A percentile compares a stretch with the other conserved stretches of the same genome.
Conservation (phyloP, 2,888 invertebrate species). For the Pycnomerus fuliginosus region DNA sequence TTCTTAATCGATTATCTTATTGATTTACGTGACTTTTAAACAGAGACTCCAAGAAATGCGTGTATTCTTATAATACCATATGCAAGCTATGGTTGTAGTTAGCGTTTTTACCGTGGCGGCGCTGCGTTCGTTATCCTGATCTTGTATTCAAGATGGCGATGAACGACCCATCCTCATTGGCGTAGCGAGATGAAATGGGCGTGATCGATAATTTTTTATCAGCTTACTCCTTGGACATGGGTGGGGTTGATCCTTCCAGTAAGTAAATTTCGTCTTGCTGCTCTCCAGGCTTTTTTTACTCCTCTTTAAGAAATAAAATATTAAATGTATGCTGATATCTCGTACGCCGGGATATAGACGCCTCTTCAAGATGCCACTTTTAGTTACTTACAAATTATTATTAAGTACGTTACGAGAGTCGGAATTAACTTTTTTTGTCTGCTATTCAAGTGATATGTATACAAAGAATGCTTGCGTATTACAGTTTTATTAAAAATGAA, state of each 20-base stretch:
- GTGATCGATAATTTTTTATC: slow-evolving; percentile 29
- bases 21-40: slow-evolving; percentile 46
- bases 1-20: slow-evolving; percentile 39
- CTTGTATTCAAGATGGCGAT: slow-evolving; percentile 46
- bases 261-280: slow-evolving; percentile 39
- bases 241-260: slow-evolving; percentile 30
- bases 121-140: slow-evolving; percentile 39
- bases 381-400: too few species aligned
- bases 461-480: too few species aligned
- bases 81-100: slow-evolving; percentile 42
- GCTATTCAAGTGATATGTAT: too few species aligned
- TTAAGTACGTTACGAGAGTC: slow-evolving; percentile 14
- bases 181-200: slow-evolving; percentile 33
- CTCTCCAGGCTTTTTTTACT: slow-evolving; percentile 35
- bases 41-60: slow-evolving; percentile 41
- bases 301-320: slow-evolving; percentile 44
- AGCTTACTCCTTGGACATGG: slow-evolving; percentile 25
- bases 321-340: slow-evolving; percentile 49
- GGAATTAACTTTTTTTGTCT: too few species aligned
- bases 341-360: slow-evolving; percentile 31
- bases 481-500: too few species aligned
- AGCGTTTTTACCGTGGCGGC: slow-evolving; percentile 39
- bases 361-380: slow-evolving; percentile 16
- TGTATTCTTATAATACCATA: slow-evolving; percentile 41
- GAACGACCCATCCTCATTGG: slow-evolving; percentile 38